A percentile compares a stretch with the other conserved stretches of the same genome.
Evolutionary conservation across 2,113 vertebrate species (phyloP).

Genomic region (Carassius gibelio): DNA sequence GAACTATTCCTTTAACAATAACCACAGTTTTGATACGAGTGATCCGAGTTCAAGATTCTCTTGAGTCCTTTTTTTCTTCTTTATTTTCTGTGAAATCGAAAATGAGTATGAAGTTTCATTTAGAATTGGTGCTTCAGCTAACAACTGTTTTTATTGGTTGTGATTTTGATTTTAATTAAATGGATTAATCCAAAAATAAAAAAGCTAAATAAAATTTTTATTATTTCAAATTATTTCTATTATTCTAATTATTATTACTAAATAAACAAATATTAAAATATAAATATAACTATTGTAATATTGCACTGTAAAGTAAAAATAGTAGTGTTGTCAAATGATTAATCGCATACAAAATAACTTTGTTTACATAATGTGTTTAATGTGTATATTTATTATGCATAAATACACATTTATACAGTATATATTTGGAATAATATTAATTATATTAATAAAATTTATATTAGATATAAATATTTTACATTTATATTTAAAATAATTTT

Average conservation of each 20-base stretch:
- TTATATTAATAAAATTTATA: too few relatives aligned
- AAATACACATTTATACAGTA: too few relatives aligned
- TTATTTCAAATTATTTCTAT: neutral
- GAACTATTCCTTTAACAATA: slow-evolving; percentile 7
- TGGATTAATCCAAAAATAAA: neutral
- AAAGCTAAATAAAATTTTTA: neutral
- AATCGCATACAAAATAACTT: too few relatives aligned
- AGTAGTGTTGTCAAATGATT: too few relatives aligned
- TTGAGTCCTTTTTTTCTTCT: neutral
- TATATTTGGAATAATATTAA: too few relatives aligned
- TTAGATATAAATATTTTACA: too few relatives aligned
- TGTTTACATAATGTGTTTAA: too few relatives aligned
- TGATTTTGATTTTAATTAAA: neutral
- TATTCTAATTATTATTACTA: neutral
- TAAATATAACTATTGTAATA: neutral
- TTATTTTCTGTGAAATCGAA: neutral
- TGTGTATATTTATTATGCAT: too few relatives aligned
- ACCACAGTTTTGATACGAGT: neutral
- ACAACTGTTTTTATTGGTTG: neutral
- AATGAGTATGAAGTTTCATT: neutral
- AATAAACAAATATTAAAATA: neutral
- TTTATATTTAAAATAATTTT: too few relatives aligned
- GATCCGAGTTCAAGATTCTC: neutral
- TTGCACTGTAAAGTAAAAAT: neutral
- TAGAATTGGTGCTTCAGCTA: neutral